Evolutionary conservation across 2,113 vertebrate species (phyloP).

Genomic region (Oostethus manadensis): DNA sequence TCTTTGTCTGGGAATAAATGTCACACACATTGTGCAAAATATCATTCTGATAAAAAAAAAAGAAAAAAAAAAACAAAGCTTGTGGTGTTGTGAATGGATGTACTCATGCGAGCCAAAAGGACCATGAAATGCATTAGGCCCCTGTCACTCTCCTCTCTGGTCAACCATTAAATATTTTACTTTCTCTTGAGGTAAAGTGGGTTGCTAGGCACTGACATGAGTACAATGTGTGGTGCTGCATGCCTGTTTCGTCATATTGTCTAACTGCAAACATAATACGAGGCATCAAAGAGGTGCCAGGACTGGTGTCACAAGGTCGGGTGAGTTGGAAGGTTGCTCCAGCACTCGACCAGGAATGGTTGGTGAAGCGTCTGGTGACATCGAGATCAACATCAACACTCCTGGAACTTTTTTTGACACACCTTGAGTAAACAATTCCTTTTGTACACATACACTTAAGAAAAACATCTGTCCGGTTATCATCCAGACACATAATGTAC

Average conservation of each 20-base stretch:
- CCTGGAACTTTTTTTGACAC: no score
- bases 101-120: constrained; percentile 43
- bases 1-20: constrained; percentile 34
- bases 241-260: constrained; percentile 15
- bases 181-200: constrained; percentile 43
- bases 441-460: no score
- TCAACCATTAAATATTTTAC: constrained; percentile 44
- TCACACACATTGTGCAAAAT: constrained; percentile 39
- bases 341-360: no score
- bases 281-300: no score
- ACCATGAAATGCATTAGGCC: constrained; percentile 51
- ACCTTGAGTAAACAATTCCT: no score
- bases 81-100: constrained; percentile 42
- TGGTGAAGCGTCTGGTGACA: no score
- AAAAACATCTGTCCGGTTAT: no score
- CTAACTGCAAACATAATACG: constrained; percentile 9
- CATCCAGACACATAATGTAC: no score
- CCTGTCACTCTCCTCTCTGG: constrained; percentile 36
- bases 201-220: constrained; percentile 11
- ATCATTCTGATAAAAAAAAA: constrained; percentile 48
- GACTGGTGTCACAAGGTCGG: no score
- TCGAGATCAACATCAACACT: no score
- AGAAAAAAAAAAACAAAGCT: not conserved
- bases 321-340: no score
- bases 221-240: constrained; percentile 18